Conservation (phyloP, 2,888 invertebrate genomes). For the Ophion ellenae region DNA sequence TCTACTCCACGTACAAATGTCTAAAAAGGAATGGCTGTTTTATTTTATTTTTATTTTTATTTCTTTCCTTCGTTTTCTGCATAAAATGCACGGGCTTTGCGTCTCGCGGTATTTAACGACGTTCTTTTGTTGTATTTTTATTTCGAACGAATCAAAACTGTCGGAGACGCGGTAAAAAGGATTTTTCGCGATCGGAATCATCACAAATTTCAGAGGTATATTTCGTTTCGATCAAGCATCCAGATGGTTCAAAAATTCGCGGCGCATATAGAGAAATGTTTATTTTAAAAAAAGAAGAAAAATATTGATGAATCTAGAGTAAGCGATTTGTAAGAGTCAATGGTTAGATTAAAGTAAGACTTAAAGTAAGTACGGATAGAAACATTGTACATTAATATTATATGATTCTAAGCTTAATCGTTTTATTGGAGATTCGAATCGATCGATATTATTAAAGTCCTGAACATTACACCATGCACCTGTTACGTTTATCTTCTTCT, state of each 20-base stretch:
- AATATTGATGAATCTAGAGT: constrained; percentile 41
- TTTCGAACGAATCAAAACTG: constrained; percentile 10
- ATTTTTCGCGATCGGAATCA: constrained; percentile 12
- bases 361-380: constrained; percentile 54
- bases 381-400: constrained; percentile 70
- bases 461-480: constrained; percentile 53
- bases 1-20: constrained; percentile 26
- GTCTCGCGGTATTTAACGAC: constrained; percentile 2
- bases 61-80: constrained; percentile 17
- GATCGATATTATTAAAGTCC: constrained; percentile 65
- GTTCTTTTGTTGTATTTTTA: neutral
- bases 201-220: neutral
- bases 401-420: constrained; percentile 67
- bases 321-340: constrained; percentile 58
- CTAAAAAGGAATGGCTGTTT: constrained; percentile 4
- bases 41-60: neutral
- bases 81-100: constrained; percentile 52
- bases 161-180: neutral
- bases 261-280: constrained; percentile 32
- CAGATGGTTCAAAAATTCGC: neutral
- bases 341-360: constrained; percentile 41
- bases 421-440: constrained; percentile 68
- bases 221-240: neutral
- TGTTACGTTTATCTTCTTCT: constrained; percentile 19
- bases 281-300: neutral